phyloP scores from a whole-genome alignment of 1,140 invertebrate genomes.

The Oncopeltus fasciatus region DNA sequence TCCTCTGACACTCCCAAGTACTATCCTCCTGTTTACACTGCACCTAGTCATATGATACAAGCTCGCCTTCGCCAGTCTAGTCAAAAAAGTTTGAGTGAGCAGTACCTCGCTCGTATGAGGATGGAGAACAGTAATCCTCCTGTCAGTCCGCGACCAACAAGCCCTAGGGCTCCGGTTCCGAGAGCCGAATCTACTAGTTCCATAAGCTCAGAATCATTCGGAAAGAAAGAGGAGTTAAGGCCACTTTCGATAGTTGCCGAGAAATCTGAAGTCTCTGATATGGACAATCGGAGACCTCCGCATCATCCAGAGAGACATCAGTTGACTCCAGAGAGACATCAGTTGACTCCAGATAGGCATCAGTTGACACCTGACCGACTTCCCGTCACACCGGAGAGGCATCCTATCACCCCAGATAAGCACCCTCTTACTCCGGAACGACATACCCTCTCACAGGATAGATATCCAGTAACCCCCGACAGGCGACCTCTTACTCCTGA shows the following conservation, averaged over 20 bases:
- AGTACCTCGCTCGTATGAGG: slow-evolving; percentile 8
- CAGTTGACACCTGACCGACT: too few relatives aligned
- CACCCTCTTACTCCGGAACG: too few relatives aligned
- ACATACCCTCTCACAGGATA: too few relatives aligned
- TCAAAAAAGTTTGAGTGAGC: slow-evolving; percentile 11
- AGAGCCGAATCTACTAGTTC: neutral
- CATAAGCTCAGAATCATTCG: neutral
- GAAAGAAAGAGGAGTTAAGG: slow-evolving; percentile 19
- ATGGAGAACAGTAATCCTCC: slow-evolving; percentile 5
- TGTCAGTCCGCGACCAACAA: neutral
- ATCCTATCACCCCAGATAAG: too few relatives aligned
- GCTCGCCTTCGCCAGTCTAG: slow-evolving; percentile 2
- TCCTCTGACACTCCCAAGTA: neutral
- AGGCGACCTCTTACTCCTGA: too few relatives aligned
- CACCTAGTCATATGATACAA: slow-evolving; percentile 5
- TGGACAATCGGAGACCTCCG: slow-evolving; percentile 7
- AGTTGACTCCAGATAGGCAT: too few relatives aligned
- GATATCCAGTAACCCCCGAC: too few relatives aligned
- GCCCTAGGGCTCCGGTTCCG: neutral
- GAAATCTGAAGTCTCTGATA: slow-evolving; percentile 24
- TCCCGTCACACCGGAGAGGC: too few relatives aligned
- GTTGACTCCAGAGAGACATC: slow-evolving; percentile 18
- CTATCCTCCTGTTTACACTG: neutral
- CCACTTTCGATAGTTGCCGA: slow-evolving; percentile 27
- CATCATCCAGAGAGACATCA: slow-evolving; percentile 21